Conservation (phyloP, 2,888 invertebrate species). For the Hymenopus coronatus region DNA sequence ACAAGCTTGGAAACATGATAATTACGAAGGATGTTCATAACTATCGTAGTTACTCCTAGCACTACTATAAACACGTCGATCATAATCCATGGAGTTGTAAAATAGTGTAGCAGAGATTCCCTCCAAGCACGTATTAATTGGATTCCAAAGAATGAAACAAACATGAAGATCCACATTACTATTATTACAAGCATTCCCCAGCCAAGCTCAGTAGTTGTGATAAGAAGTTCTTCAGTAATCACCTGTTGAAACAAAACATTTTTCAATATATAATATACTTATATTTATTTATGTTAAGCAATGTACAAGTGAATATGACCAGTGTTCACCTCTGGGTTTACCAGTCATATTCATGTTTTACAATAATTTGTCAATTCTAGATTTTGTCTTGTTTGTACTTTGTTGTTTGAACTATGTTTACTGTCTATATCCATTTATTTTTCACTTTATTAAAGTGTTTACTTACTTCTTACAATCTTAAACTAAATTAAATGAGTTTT, state of each 20-base stretch:
- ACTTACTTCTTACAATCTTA: too few species aligned
- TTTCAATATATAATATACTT: too few species aligned
- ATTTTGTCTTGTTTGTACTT: too few species aligned
- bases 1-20: conserved; percentile 4
- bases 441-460: too few species aligned
- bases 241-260: background rate
- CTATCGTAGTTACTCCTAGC: background rate
- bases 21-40: conserved; percentile 14
- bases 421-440: too few species aligned
- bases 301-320: too few species aligned
- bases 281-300: too few species aligned
- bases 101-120: background rate
- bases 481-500: too few species aligned
- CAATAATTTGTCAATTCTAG: too few species aligned
- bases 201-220: background rate
- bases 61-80: conserved; percentile 6
- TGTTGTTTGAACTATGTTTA: too few species aligned
- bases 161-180: background rate
- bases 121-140: background rate
- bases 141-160: background rate
- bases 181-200: background rate
- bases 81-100: conserved; percentile 18
- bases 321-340: too few species aligned
- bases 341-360: too few species aligned
- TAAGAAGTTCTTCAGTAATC: conserved; percentile 11